A percentile compares a stretch with the other conserved stretches of the same genome.
phyloP scores from a whole-genome alignment of 2,797 vertebrate species.

The Paratrypauchen microcephalus region DNA sequence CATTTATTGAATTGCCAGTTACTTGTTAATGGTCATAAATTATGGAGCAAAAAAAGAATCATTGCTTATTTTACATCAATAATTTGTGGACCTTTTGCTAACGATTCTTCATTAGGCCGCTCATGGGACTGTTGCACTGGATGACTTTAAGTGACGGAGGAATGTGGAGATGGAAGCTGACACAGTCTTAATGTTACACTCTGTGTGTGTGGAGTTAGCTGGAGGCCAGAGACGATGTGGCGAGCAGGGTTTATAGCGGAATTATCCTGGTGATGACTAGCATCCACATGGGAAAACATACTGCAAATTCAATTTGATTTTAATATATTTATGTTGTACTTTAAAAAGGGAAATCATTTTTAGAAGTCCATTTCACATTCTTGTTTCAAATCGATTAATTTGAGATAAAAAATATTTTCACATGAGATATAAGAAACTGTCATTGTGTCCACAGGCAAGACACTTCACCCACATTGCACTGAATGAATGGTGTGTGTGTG shows the following conservation, averaged over 20 bases:
- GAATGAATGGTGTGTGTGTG: too few relatives aligned
- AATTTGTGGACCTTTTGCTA: conserved; percentile 81
- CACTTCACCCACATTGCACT: too few relatives aligned
- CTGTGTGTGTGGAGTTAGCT: conserved; percentile 24
- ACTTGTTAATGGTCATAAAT: conserved; percentile 94
- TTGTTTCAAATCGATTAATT: too few relatives aligned
- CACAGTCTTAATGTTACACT: conserved; percentile 63
- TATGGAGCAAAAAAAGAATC: conserved; percentile 84
- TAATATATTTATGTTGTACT: neutral
- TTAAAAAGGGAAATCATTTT: too few relatives aligned
- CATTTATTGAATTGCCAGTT: conserved; percentile 97
- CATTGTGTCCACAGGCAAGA: too few relatives aligned
- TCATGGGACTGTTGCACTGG: conserved; percentile 72
- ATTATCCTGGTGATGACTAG: neutral
- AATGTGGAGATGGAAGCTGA: conserved; percentile 72
- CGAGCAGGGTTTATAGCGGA: neutral
- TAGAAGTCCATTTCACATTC: too few relatives aligned
- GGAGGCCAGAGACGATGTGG: neutral
- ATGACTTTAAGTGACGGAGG: conserved; percentile 78
- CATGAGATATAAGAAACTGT: too few relatives aligned
- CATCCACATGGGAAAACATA: neutral
- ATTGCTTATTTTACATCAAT: conserved; percentile 87
- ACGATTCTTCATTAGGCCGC: conserved; percentile 79
- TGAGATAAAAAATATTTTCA: too few relatives aligned
- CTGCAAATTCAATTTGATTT: neutral